Percentiles rank a stretch among this genome's conserved stretches.
These are phyloP conservation scores for Pelagia noctiluca DNA, from an alignment of 30 jellyfish, hydroid and myxozoan species.

Conservation along the genomic window DNA sequence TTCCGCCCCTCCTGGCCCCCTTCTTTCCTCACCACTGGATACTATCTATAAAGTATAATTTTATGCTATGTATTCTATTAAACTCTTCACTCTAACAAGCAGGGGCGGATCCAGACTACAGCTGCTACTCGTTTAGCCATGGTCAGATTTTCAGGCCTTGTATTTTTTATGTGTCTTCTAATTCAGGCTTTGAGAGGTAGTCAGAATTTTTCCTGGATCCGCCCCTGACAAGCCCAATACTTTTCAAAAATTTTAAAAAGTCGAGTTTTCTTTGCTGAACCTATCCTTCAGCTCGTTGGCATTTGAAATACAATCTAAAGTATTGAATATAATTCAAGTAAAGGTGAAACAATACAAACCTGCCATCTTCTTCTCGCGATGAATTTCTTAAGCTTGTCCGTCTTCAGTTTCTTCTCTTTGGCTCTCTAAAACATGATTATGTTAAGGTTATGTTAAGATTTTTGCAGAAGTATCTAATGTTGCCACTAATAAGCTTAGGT, in stretches of 20 bases:
- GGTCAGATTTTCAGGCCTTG: too few relatives aligned
- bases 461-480: too few relatives aligned
- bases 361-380: constrained; percentile 94
- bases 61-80: too few relatives aligned
- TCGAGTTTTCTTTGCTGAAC: not conserved
- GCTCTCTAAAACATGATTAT: constrained; percentile 64
- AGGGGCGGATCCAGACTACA: not conserved
- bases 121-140: too few relatives aligned
- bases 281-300: not conserved
- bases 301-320: not conserved
- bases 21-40: not conserved
- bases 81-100: not conserved
- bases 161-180: too few relatives aligned
- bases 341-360: constrained; percentile 18
- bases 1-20: not conserved
- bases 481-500: too few relatives aligned
- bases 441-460: too few relatives aligned
- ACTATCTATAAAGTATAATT: not conserved
- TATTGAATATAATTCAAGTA: not conserved
- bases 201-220: too few relatives aligned
- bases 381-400: constrained; percentile 75
- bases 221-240: not conserved
- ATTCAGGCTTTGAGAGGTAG: too few relatives aligned
- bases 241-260: not conserved
- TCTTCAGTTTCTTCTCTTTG: constrained; percentile 75